Base-by-base conservation (phyloP, 1,140 invertebrate genomes). In the Carposina sasakii region DNA sequence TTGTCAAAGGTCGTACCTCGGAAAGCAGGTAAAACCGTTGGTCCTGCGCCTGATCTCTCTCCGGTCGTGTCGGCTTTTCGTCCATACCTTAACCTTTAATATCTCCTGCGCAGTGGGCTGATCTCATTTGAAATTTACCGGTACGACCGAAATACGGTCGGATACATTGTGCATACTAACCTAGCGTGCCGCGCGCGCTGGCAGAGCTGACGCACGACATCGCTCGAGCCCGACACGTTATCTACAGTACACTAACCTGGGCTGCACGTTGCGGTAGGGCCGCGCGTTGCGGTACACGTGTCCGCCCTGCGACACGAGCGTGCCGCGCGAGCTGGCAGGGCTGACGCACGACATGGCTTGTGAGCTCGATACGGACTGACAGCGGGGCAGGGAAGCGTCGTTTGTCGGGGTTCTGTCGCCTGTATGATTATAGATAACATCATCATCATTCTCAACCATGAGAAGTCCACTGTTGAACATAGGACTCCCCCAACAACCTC, bases 161-260 rank as follows among this genome's bases (percentile, higher is more conserved):
- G n/a, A n/a, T n/a, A n/a, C n/a, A n/a, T n/a, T n/a, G n/a, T n/a
- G n/a, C 78, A 39, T 75, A 64, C 2, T 86, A 87, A 40, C 87
- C 84, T 1, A 87, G 64, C 3, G 86, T 88, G 28, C 82, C 79
- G 22, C 81, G 78, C 8, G 85, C 86, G 48, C 78, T 81, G 13
- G 81, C 77, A 0, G 78, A 75, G 40, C 71, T 73, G 1, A 70
- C 15, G 3, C 81, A 79, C 12, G 73, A 60, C 20, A 78, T 69
- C 8, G 82, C 79, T 24, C 4, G 71, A 63, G 0, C n/a, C n/a
- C n/a, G 58, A 60, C 2, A 37, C 46, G 16, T n/a, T n/a, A n/a
- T n/a, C n/a, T n/a, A n/a, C n/a, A n/a, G n/a, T n/a, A n/a, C n/a
- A 42, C 34, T 40, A 20, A 76, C 76, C 74, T 81, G 34, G 60